phyloP scores from a whole-genome alignment of 1,140 invertebrate genomes.

The Diprion similis region DNA sequence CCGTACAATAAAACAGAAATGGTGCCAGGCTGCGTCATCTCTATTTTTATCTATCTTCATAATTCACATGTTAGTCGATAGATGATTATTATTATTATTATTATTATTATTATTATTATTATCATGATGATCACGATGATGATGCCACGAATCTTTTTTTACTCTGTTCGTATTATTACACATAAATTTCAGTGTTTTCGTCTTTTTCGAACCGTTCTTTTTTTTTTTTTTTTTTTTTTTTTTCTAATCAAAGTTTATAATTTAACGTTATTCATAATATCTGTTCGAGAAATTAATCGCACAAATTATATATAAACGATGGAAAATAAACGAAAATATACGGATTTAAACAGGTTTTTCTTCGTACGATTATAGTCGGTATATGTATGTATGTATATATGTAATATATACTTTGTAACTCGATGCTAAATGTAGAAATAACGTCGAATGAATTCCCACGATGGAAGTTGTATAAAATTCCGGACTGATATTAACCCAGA shows the following conservation, averaged over 20 bases:
- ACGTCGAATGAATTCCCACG: background rate
- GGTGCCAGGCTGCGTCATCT: background rate
- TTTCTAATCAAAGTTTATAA: background rate
- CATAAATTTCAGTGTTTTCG: background rate
- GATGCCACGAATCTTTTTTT: background rate
- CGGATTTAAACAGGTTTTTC: too few species aligned
- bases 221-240: background rate
- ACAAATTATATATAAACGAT: too few species aligned
- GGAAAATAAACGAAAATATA: too few species aligned
- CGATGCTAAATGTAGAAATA: too few species aligned
- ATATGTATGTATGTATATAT: too few species aligned
- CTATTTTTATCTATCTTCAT: background rate
- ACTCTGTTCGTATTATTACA: background rate
- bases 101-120: too few species aligned
- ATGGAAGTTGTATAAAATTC: slow-evolving; percentile 3
- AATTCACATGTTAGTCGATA: background rate
- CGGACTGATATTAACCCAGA: slow-evolving; percentile 7
- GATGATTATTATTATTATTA: too few species aligned
- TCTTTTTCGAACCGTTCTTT: background rate
- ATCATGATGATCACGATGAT: too few species aligned
- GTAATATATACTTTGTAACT: too few species aligned
- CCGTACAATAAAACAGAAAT: background rate
- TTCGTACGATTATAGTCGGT: too few species aligned
- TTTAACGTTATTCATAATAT: too few species aligned
- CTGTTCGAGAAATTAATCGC: too few species aligned